Evolutionary conservation across 1,140 invertebrate species (phyloP), one percentile per base, ranked within the genome.

Genomic region (Chrysoperla carnea): DNA sequence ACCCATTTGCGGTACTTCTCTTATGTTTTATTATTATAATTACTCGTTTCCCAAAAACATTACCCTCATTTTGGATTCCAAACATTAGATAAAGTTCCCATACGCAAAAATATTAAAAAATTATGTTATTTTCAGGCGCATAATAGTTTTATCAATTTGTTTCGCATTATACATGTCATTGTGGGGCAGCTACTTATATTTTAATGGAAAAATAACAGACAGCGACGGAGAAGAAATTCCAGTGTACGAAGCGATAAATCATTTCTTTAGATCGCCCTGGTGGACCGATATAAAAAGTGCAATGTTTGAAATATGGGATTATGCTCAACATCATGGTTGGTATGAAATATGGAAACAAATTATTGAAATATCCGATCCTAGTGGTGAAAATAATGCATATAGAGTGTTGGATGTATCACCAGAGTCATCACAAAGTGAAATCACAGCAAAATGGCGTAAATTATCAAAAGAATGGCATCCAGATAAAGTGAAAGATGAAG

Each of bases 401-500:
- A 87, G 80, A 67, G 74, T 89, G 0, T 60, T 96, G 1, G 84
- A 72, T 1, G 54, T 96, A 0, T 67, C 74, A 12, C 70, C 73
- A 36, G 76, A 75, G 1, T 76, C 88, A 0, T 80, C 78, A 17
- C 85, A 93, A 57, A 73, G 81, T 38, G 84, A 93, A 55, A 88
- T 97, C 5, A 89, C 82, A 1, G 54, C 75, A 0, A 74, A 67
- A 41, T 96, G 88, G 76, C 62, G 86, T 38, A 68, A 71, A 29
- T 61, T 96, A 0, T 89, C 86, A 0, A 74, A 81, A n/a, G 78
- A 90, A 58, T 79, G 80, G 62, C 92, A 97, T 67, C 92, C 92
- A 0, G 92, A 97, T 53, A 91, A 89, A 61, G 76, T 82, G 4
- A 84, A 84, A 57, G 80, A 85, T 49, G 68, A 72, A 1, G 60